phyloP scores from a whole-genome alignment of 2,113 vertebrate genomes.

The Cyprinus carpio region DNA sequence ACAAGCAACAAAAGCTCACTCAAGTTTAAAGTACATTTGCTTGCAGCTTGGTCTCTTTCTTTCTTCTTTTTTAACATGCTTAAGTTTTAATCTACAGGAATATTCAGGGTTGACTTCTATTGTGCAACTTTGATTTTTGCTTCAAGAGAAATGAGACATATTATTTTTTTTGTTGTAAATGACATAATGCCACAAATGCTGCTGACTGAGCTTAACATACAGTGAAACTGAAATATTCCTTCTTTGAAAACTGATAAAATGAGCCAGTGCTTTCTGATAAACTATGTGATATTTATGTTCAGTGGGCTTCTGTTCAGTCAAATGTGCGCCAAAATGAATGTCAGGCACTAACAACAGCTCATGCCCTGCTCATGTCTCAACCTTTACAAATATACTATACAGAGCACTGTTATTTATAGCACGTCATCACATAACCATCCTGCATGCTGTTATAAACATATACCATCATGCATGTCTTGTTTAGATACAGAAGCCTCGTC shows the following conservation, averaged over 20 bases:
- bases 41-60: neutral
- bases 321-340: neutral
- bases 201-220: neutral
- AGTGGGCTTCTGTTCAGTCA: conserved; percentile 15
- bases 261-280: neutral
- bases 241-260: neutral
- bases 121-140: neutral
- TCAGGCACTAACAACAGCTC: neutral
- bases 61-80: neutral
- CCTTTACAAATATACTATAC: neutral
- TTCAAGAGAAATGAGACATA: neutral
- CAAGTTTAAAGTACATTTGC: neutral
- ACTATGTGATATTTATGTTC: conserved; percentile 3
- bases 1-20: neutral
- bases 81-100: neutral
- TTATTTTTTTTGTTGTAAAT: neutral
- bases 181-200: neutral
- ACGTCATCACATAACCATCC: neutral
- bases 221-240: neutral
- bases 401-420: neutral
- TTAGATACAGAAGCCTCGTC: neutral
- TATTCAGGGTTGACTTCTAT: neutral
- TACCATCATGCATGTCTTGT: neutral
- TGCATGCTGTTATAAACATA: neutral
- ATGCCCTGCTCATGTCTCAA: neutral